phyloP scores from a whole-genome alignment of 1,140 invertebrate genomes.

The Aplysia californica region DNA sequence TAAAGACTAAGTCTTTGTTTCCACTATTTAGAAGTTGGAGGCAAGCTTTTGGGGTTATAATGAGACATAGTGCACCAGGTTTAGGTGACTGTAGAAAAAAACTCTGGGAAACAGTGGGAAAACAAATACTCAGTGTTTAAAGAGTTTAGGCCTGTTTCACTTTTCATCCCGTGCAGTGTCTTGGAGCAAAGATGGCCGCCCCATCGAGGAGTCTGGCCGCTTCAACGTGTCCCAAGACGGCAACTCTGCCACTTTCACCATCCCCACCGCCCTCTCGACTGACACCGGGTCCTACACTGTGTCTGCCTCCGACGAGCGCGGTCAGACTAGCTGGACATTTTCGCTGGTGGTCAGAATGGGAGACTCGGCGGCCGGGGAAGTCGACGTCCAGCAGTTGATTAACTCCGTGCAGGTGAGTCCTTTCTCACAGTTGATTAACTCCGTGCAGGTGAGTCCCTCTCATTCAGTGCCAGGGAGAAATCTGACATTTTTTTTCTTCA shows the following conservation, averaged over 20 bases:
- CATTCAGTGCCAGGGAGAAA: too few species aligned
- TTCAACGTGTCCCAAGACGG: slow-evolving; percentile 83
- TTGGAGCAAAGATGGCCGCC: slow-evolving; percentile 91
- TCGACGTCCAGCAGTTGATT: slow-evolving; percentile 54
- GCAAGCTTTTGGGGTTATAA: too few species aligned
- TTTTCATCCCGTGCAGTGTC: too few species aligned
- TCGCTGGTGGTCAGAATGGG: slow-evolving; percentile 52
- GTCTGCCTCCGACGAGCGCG: slow-evolving; percentile 73
- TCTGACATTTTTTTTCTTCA: too few species aligned
- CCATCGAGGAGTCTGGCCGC: slow-evolving; percentile 80
- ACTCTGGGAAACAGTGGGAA: too few species aligned
- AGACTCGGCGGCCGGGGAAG: slow-evolving; percentile 47
- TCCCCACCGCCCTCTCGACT: slow-evolving; percentile 79
- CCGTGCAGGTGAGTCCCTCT: too few species aligned
- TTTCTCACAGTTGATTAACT: not conserved
- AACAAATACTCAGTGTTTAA: too few species aligned
- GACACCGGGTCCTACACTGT: slow-evolving; percentile 93
- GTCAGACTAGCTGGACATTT: slow-evolving; percentile 50
- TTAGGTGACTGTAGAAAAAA: too few species aligned
- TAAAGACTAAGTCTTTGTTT: too few species aligned
- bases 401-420: slow-evolving; percentile 49
- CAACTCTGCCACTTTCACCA: slow-evolving; percentile 75
- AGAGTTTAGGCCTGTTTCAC: too few species aligned
- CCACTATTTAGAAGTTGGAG: too few species aligned
- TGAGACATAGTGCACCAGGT: too few species aligned